phyloP scores from a whole-genome alignment of 2,113 vertebrate genomes.

The Atrichornis clamosus region DNA sequence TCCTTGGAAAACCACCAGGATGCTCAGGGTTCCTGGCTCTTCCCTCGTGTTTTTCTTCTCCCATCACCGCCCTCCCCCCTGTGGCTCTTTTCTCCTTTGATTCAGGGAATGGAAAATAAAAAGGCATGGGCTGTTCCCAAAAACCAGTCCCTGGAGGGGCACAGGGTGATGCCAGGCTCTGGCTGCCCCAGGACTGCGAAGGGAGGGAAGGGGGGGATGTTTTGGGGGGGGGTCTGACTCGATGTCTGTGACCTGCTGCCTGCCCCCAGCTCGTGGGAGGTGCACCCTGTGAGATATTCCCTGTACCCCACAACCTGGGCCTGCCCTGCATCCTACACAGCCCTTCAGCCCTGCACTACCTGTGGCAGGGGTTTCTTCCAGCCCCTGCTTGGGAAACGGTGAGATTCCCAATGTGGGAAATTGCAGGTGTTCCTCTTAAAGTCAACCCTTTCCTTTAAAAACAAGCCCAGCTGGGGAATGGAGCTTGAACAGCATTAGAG shows the following conservation, averaged over 20 bases:
- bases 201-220: too few species aligned
- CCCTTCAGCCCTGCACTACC: not conserved
- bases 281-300: not conserved
- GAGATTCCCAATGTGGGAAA: rapidly evolving
- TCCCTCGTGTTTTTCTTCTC: rapidly evolving
- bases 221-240: too few species aligned
- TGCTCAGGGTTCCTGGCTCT: not conserved
- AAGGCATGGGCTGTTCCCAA: rapidly evolving
- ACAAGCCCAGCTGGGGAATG: rapidly evolving
- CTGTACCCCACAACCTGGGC: rapidly evolving
- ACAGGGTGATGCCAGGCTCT: not conserved
- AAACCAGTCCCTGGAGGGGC: not conserved
- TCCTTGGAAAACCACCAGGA: not conserved
- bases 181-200: not conserved
- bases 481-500: not conserved
- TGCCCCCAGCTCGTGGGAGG: not conserved
- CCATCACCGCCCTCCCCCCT: rapidly evolving
- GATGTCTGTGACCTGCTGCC: not conserved
- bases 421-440: rapidly evolving
- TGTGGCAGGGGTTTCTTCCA: rapidly evolving
- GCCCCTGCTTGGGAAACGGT: not conserved
- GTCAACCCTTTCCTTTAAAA: not conserved
- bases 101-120: not conserved
- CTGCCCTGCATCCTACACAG: rapidly evolving
- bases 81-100: not conserved